Evolutionary conservation across 2,113 vertebrate species (phyloP).

Genomic region (Rhynchopsitta pachyrhyncha): DNA sequence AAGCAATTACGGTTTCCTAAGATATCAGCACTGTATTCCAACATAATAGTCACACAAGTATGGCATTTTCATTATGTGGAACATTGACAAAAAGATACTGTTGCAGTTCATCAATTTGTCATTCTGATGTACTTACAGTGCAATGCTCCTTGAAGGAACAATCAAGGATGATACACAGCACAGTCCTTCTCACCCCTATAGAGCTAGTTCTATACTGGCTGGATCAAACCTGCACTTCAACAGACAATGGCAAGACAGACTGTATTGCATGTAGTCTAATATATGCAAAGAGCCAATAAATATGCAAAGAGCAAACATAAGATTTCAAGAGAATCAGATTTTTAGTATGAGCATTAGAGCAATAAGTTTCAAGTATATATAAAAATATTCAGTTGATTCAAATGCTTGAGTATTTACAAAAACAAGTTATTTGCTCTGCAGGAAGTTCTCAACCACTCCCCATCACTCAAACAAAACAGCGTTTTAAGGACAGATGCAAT

Average conservation of each 20-base stretch:
- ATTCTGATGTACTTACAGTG: constrained; percentile 98
- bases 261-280: constrained; percentile 85
- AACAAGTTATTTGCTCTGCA: constrained; percentile 78
- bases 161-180: constrained; percentile 92
- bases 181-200: constrained; percentile 91
- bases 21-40: constrained; percentile 83
- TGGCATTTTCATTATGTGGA: constrained; percentile 83
- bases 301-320: constrained; percentile 85
- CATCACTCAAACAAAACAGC: constrained; percentile 65
- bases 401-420: constrained; percentile 76
- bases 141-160: constrained; percentile 92
- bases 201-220: constrained; percentile 91
- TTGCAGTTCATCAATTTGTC: constrained; percentile 86
- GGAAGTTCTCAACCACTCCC: constrained; percentile 69
- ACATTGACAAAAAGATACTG: constrained; percentile 85
- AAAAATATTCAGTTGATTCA: constrained; percentile 73
- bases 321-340: constrained; percentile 80
- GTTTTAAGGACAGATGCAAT: constrained; percentile 76
- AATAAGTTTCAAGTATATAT: constrained; percentile 80
- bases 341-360: constrained; percentile 79
- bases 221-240: constrained; percentile 91
- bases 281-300: constrained; percentile 86
- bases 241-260: constrained; percentile 92
- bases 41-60: constrained; percentile 82
- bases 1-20: constrained; percentile 76